Evolutionary conservation across 2,113 vertebrate species (phyloP).

Genomic region (Hemicordylus capensis): DNA sequence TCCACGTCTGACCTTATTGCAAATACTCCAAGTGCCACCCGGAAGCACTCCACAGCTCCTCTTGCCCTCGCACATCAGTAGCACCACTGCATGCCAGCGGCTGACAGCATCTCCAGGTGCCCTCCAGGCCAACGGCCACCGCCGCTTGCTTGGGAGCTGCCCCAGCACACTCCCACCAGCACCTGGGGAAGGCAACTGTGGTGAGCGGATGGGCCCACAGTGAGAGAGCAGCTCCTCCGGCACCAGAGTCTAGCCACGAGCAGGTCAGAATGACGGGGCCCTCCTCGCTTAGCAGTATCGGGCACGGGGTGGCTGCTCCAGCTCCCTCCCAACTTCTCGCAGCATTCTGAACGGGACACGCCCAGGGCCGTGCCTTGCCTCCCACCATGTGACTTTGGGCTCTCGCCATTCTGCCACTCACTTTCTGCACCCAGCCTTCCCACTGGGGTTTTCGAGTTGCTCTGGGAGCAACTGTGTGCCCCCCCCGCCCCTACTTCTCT

Average conservation of each 20-base stretch:
- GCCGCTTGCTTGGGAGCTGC: not conserved
- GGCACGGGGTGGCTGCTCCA: not conserved
- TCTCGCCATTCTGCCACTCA: not conserved
- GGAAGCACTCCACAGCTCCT: not conserved
- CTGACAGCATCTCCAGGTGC: not conserved
- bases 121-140: not conserved
- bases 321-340: no score
- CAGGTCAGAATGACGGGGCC: no score
- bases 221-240: not conserved
- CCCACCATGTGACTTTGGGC: accelerated
- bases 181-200: not conserved
- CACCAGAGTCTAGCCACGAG: no score
- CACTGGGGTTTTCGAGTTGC: constrained; percentile 38
- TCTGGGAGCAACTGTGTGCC: constrained; percentile 20
- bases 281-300: not conserved
- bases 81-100: no score
- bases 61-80: not conserved
- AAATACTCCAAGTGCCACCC: not conserved
- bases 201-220: not conserved
- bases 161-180: not conserved
- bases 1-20: no score
- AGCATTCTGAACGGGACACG: no score
- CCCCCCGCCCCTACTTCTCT: not conserved
- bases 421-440: not conserved
- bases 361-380: not conserved